Base-by-base conservation (phyloP, 1,140 invertebrate genomes). In the Drosophila ogumai region DNA sequence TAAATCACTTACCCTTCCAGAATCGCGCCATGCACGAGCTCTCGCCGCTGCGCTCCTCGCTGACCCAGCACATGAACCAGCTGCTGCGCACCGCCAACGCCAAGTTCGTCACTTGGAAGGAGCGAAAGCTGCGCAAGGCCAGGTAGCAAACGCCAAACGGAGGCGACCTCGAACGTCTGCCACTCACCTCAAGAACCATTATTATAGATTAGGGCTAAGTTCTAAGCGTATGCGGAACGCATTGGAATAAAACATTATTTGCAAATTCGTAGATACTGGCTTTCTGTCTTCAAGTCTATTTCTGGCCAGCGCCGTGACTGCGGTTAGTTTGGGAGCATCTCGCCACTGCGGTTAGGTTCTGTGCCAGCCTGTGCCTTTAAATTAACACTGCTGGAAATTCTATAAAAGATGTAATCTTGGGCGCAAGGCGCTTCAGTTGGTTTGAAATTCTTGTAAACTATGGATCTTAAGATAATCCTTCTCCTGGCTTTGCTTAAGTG, bases 1-100 rank as follows among this genome's bases (percentile, higher is more conserved):
- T 34, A 34, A 38, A 13, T 3, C 5, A 3, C 0, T 13, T 9
- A 6, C 6, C 7, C 25, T 50, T 63, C 0, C 15, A 59, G 96
- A 96, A 96, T 91, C 96, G 96, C 91, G 94, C 97, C 82, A 94
- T 96, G 75, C 94, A 96, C 64, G 96, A 97, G 75, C 94, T 96
- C 34, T 96, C 96, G 5, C 96, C 96, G 12, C 91, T 97, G 65
- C 96, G 96, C 80, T 95, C 96, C 59, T 95, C 97, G 59, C 90
- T 98, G 15, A 97, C 97, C n/a, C 95, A 95, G 93, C 97, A 98
- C 92, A 93, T 98, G 79, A 97, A 97, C 93, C 96, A 96, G 92
- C 94, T 98, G 86, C 93, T 98, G 55, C 95, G 96, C 84, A 95
- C 96, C 10, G 97, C 97, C 3, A 97, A 96, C 82, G 94, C 95